Evolutionary conservation across 2,113 vertebrate genomes (phyloP), one percentile per base, ranked within the genome.

Genomic region (Jacana jacana): DNA sequence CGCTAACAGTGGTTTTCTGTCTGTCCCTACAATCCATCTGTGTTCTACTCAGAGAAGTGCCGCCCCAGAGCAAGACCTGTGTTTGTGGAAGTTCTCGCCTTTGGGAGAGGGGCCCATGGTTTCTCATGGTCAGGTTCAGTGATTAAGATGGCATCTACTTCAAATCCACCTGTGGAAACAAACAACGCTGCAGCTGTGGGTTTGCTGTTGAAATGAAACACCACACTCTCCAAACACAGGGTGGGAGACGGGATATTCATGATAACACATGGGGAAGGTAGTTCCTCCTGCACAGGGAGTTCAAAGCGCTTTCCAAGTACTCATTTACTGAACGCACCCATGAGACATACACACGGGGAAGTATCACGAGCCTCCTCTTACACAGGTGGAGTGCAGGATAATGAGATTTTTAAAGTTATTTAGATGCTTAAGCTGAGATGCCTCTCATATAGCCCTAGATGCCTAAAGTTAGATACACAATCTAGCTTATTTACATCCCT

Each of bases 81-180:
- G 95, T 94, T 96, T 96, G 88, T 93, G 88, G 86, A 95, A 96
- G 88, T 63, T 42, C 83, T 94, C 89, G 73, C 86, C 70, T 85
- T 88, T 92, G 92, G 91, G 92, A 94, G 69, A 52, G n/a, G 65
- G 66, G 65, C 87, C 61, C 71, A 4, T 60, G 91, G 85, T 82
- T 96, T 91, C 96, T 96, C 86, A 77, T 33, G 58, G 83, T 79
- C 73, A 83, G 77, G 69, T 77, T 93, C n/a, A 24, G 78, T 85
- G 96, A 95, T 94, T 95, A 82, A 87, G 66, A 63, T 3, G 37
- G 66, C 93, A 91, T 87, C 93, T 77, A 77, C 66, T 89, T 88
- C 84, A 96, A 72, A 72, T 19, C 70, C 95, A 95, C 88, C 96
- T 96, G 93, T 96, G 81, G 95, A 95, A 97, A 96, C 92, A 96